Percentiles rank a stretch among this genome's conserved stretches.
Conservation (phyloP, 1,140 invertebrate genomes). For the Caenorhabditis remanei region DNA sequence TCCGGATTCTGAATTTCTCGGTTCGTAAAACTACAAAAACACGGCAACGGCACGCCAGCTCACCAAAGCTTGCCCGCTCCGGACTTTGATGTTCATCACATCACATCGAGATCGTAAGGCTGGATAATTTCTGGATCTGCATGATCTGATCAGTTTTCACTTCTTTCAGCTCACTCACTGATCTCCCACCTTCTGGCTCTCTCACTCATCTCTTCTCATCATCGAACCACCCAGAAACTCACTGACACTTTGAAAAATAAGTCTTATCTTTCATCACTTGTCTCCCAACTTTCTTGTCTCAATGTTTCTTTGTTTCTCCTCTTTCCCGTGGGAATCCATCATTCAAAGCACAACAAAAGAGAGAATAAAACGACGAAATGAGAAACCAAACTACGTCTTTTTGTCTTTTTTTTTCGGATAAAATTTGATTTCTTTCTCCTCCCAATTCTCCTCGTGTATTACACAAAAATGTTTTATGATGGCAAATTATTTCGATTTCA, state of each 20-base stretch:
- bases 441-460: not conserved
- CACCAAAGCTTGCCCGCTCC: no score
- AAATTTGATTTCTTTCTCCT: not conserved
- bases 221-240: not conserved
- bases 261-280: conserved; percentile 35
- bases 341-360: conserved; percentile 38
- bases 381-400: conserved; percentile 18
- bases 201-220: not conserved
- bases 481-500: not conserved
- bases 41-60: no score
- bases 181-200: no score
- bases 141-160: no score
- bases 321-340: conserved; percentile 18
- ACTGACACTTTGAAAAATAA: not conserved
- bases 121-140: no score
- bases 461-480: not conserved
- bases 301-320: not conserved
- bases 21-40: no score
- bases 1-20: no score
- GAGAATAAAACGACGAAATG: not conserved
- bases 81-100: no score
- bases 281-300: not conserved
- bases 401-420: conserved; percentile 6
- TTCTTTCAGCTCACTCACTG: no score
- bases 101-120: no score